These are phyloP conservation scores for Odontesthes bonariensis DNA, from an alignment of 2,113 vertebrate genomes.

Conservation along the genomic window DNA sequence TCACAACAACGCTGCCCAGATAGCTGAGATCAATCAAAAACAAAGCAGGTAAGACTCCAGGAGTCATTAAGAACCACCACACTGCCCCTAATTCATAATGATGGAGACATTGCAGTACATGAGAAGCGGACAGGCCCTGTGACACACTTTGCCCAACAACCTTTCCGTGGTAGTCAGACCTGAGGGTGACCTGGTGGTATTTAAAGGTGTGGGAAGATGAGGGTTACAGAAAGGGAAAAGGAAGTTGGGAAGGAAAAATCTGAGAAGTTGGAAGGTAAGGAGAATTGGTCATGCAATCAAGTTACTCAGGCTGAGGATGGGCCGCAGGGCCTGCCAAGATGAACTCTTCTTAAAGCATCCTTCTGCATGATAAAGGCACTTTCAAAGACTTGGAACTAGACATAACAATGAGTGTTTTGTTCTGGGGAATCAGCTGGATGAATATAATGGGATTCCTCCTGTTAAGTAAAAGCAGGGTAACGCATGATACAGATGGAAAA, in stretches of 20 bases:
- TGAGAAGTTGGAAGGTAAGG: constrained; percentile 59
- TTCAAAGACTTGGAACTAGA: constrained; percentile 80
- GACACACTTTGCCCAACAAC: constrained; percentile 84
- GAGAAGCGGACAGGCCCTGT: constrained; percentile 86
- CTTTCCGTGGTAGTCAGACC: constrained; percentile 81
- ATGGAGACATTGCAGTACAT: constrained; percentile 87
- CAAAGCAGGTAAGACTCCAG: constrained; percentile 97
- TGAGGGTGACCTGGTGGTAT: constrained; percentile 68
- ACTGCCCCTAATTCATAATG: constrained; percentile 85
- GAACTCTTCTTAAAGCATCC: constrained; percentile 79
- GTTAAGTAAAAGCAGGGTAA: constrained; percentile 83
- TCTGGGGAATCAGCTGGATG: constrained; percentile 77
- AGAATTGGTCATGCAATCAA: constrained; percentile 78
- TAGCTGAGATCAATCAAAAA: constrained; percentile 99
- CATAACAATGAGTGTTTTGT: constrained; percentile 72
- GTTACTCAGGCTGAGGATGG: constrained; percentile 80
- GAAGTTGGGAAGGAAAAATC: constrained; percentile 59
- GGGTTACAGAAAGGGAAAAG: constrained; percentile 54
- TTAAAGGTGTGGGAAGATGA: constrained; percentile 62
- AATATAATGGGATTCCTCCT: constrained; percentile 80
- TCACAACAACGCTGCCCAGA: constrained; percentile 99
- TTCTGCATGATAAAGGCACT: constrained; percentile 81
- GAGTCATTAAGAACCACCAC: constrained; percentile 83
- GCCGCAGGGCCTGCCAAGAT: constrained; percentile 82
- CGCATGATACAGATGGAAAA: constrained; percentile 79